Percentiles rank a stretch among this genome's conserved stretches.
Evolutionary conservation across 2,113 vertebrate species (phyloP).

Genomic region (Amia ocellicauda): DNA sequence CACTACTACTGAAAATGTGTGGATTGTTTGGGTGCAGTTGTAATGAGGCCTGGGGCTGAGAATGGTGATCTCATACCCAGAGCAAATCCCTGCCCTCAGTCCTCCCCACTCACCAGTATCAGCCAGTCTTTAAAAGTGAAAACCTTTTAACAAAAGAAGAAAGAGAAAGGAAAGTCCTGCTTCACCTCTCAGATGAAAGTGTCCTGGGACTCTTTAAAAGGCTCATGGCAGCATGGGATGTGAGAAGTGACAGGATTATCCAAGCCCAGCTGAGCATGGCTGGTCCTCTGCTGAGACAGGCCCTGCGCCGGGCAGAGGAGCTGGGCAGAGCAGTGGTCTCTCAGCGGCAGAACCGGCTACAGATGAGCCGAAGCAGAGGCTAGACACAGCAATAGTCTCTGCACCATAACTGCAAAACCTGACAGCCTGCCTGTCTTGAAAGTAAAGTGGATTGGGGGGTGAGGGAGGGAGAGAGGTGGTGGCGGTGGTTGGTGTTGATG

Average conservation of each 20-base stretch:
- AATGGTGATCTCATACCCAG: too few relatives aligned
- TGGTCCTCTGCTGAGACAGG: conserved; percentile 38
- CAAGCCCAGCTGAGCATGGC: conserved; percentile 66
- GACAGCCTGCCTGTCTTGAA: conserved; percentile 46
- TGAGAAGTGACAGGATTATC: conserved; percentile 73
- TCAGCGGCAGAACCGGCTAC: background rate
- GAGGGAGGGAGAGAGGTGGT: conserved; percentile 36
- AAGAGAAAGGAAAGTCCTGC: too few relatives aligned
- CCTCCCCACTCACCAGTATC: too few relatives aligned
- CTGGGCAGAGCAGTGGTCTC: background rate
- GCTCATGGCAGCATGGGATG: conserved; percentile 56
- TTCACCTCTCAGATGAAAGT: conserved; percentile 16
- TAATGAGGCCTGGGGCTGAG: too few relatives aligned
- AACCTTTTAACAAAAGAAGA: too few relatives aligned
- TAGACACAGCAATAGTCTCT: conserved; percentile 8
- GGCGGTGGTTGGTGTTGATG: conserved; percentile 50
- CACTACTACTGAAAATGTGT: too few relatives aligned
- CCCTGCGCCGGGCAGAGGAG: background rate
- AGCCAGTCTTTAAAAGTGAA: too few relatives aligned
- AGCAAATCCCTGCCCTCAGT: too few relatives aligned
- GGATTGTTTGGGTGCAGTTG: too few relatives aligned
- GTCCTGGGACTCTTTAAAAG: conserved; percentile 38
- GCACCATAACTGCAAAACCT: conserved; percentile 38
- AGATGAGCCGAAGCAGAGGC: background rate
- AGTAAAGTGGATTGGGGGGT: conserved; percentile 35